Base-by-base conservation (phyloP, 2,113 vertebrate species). In the Rhinogobius similis region DNA sequence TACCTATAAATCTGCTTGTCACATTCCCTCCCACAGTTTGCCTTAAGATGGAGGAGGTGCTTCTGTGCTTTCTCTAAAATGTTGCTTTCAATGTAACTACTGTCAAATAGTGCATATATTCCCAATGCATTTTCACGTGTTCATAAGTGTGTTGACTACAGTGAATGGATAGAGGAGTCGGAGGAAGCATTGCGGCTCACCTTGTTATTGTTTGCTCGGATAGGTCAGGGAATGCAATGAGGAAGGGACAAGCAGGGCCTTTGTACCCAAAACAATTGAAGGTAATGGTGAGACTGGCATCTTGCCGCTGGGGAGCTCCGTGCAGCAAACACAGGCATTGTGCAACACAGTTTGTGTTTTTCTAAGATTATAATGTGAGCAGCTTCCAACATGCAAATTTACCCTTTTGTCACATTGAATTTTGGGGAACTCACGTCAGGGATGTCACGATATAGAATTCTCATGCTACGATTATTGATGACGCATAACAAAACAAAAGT, bases 261-360 rank as follows among this genome's bases (percentile, higher is more conserved):
- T 80, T 88, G 81, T 88, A 76, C 75, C 74, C 82, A 83, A 88
- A 93, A 93, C 86, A 91, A 88, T 86, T 1, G 58, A 36, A 78
- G 62, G 76, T 89, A 87, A 90, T 87, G 77, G 82, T 72, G 87
- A 89, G 77, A 68, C 50, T 81, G 83, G 79, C 83, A 84, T 62
- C 9, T 13, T 70, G 84, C 82, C 81, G 84, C 62, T n/a, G 68
- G 72, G 79, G 80, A 78, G 80, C 80, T 81, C 13, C 46, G 50
- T 78, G 76, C 78, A 38, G n/a, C n/a, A 24, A 56, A 65, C n/a
- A 23, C 48, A 59, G 52, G 29, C 70, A 77, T 82, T 88, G 74
- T 86, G 71, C 72, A 24, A 6, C 77, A 72, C 39, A 78, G 79
- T 76, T 68, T 68, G 61, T 75, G 65, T 68, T 68, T 62, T 64